Base-by-base conservation (phyloP, 2,888 invertebrate genomes). In the Phymatocera aterrima region DNA sequence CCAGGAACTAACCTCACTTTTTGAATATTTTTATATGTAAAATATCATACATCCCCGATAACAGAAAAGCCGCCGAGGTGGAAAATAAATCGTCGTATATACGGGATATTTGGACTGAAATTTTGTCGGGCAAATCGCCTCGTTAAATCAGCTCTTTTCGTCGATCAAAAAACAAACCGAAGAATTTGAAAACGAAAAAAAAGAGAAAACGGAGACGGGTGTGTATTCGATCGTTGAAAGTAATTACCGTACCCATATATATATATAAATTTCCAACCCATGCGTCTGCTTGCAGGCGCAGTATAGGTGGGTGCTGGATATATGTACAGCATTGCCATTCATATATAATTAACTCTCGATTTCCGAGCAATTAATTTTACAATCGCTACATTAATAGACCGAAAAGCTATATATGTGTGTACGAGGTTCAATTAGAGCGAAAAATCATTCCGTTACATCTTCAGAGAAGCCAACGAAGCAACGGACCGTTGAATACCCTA, bases 291-390 rank as follows among this genome's bases (percentile, higher is more conserved):
- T n/a, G 51, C 34, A 72, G 43, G 8, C 72, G 18, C 34, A 31
- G 48, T 51, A 31, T 31, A 12, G 31, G 28, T 34, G 18, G 51
- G 18, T 3, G 24, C 18, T 18, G 6, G 34, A 10, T 70, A 70
- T 48, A 48, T 70, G 3, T 65, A 43, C 15, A 28, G 8, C 21
- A 65, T 61, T 24, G 21, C 43, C 51, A 51, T 48, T 72, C 43
- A 43, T 51, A n/a, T n/a, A 51, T 72, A 72, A 72, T 72, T 48
- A 72, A 51, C 51, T 72, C 72, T 72, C n/a, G 31, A 72, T 72
- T 72, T 72, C 48, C 48, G 31, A 51, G 72, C 72, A 51, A 72
- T 72, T 72, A 51, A 72, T 72, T 72, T 72, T 72, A 72, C 72
- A 72, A 72, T 51, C 51, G 48, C 43, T 72, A 51, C 48, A 34